A percentile compares a stretch with the other conserved stretches of the same genome.
These are phyloP conservation scores for Neocloeon triangulifer DNA, from an alignment of 1,140 invertebrate genomes.

Conservation along the genomic window DNA sequence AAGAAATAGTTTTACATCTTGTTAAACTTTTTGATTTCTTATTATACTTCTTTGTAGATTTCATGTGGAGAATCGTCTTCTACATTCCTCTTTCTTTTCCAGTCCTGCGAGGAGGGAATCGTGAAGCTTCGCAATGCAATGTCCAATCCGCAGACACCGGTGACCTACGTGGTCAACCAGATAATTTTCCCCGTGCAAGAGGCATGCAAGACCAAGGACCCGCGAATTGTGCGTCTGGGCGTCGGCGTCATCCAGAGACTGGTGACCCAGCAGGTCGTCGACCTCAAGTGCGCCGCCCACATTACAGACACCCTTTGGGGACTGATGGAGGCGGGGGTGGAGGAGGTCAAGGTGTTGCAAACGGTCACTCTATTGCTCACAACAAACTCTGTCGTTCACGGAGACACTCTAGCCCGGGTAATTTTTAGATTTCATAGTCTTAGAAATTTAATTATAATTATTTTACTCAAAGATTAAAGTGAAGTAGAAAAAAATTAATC, in stretches of 20 bases:
- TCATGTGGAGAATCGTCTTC: too few species aligned
- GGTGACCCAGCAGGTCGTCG: conserved; percentile 61
- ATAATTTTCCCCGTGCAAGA: conserved; percentile 92
- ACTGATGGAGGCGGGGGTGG: conserved; percentile 74
- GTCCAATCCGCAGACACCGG: conserved; percentile 48
- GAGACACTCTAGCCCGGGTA: conserved; percentile 77
- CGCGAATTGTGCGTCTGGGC: conserved; percentile 76
- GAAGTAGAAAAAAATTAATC: too few species aligned
- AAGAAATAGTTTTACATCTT: too few species aligned
- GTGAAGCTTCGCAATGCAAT: conserved; percentile 63
- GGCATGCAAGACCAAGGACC: conserved; percentile 93
- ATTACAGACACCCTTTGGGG: conserved; percentile 85
- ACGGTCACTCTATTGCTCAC: conserved; percentile 85
- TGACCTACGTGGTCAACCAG: conserved; percentile 75
- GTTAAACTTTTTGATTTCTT: too few species aligned
- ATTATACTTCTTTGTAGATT: too few species aligned
- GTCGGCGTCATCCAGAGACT: conserved; percentile 69
- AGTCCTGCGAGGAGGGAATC: conserved; percentile 90
- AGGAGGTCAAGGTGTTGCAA: conserved; percentile 92
- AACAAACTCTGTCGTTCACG: conserved; percentile 80
- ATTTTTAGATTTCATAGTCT: too few species aligned
- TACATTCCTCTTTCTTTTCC: conserved; percentile 13
- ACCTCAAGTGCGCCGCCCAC: conserved; percentile 71
- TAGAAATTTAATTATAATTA: background rate
- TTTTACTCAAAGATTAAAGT: too few species aligned